Evolutionary conservation across 2,888 invertebrate genomes (phyloP), one percentile per base, ranked within the genome.

Genomic region (Philaethria dido): DNA sequence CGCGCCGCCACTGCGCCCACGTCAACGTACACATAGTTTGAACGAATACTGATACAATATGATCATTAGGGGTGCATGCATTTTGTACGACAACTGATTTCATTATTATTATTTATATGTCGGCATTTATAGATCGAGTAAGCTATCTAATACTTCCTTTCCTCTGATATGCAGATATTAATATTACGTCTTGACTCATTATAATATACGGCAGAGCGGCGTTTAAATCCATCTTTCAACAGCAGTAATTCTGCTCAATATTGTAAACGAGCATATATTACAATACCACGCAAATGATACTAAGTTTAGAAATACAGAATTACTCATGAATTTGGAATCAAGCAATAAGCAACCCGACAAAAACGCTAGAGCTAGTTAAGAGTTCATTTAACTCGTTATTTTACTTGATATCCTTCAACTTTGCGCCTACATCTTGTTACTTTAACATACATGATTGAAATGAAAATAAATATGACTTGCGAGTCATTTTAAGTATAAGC

Each of bases 1-100:
- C 79, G 81, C 83, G 79, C 79, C 88, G 78, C 86, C 86, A 82
- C 87, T 87, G 81, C 78, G 78, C 80, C 75, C 79, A 79, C 80
- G 78, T 77, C 74, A 74, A 77, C 78, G 80, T 71, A 71, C 65
- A 48, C 42, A 61, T 48, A 50, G 64, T 59, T 59, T 48, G 59
- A 50, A 64, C 64, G 64, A 64, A 48, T 50, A 42, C 48, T 29
- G 9, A 60, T 42, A 42, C 18, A 33, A 68, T 70, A 45, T 22
- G 33, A 64, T 57, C 25, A 66, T 55, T 67, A 25, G 2, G 55
- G 20, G 64, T 55, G 47, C 52, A 33, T 29, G 9, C 50, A 50
- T 8, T 25, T n/a, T n/a, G 8, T 25, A n/a, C 9, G 1, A 1
- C 6, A 33, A 33, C 8, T 33, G 9, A 33, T 33, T 33, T 33